A percentile compares a stretch with the other conserved stretches of the same genome.
phyloP scores from a whole-genome alignment of 2,113 vertebrate genomes.

The Myodes glareolus region DNA sequence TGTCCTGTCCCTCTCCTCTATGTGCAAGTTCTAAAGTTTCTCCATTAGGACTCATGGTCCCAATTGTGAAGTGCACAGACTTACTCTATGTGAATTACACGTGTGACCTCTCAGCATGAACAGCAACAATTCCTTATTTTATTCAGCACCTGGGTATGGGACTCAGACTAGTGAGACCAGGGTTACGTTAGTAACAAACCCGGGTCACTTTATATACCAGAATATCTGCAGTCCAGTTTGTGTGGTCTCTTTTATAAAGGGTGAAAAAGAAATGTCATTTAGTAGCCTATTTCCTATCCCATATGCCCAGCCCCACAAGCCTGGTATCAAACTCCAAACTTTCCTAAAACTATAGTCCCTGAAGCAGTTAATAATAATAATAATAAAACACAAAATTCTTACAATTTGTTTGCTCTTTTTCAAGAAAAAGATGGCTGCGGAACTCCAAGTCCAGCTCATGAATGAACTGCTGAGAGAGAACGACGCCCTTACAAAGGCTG shows the following conservation, averaged over 20 bases:
- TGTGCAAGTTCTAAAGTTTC: no score
- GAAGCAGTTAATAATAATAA: background rate
- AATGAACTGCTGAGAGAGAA: slow-evolving; percentile 88
- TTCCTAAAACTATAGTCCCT: background rate
- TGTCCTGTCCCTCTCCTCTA: background rate
- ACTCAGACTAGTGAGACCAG: background rate
- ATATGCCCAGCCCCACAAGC: background rate
- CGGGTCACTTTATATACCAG: background rate
- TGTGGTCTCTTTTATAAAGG: background rate
- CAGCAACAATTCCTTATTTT: fast-evolving
- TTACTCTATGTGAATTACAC: background rate
- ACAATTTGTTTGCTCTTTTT: background rate
- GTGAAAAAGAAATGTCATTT: background rate
- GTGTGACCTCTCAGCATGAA: background rate
- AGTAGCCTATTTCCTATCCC: background rate
- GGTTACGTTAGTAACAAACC: background rate
- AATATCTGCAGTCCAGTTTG: background rate
- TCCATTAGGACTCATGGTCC: background rate
- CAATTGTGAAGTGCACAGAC: background rate
- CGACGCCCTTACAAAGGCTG: slow-evolving; percentile 81
- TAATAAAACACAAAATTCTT: background rate
- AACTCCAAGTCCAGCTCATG: slow-evolving; percentile 78
- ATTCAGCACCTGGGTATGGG: fast-evolving
- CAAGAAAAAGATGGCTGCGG: slow-evolving; percentile 56
- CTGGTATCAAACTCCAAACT: background rate